Conservation (phyloP, 2,888 invertebrate species). For the Pheosia tremula region DNA sequence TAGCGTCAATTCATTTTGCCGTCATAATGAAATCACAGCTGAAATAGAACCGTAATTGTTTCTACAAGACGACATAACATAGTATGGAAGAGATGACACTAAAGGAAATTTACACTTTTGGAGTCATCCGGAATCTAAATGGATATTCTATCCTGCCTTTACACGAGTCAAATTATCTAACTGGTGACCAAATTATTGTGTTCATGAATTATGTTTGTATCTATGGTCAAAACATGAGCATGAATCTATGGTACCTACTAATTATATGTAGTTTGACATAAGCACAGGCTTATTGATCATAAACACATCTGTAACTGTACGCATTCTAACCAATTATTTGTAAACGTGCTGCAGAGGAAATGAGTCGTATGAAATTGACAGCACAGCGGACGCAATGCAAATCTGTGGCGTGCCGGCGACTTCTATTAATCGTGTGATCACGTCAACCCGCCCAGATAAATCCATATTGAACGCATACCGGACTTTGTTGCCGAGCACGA, state of each 20-base stretch:
- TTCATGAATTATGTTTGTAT: conserved; percentile 9
- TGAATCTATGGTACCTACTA: conserved; percentile 1
- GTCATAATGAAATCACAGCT: conserved; percentile 26
- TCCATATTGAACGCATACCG: conserved; percentile 45
- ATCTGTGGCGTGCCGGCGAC: conserved; percentile 66
- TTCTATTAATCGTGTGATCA: conserved; percentile 62
- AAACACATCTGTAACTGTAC: conserved; percentile 43
- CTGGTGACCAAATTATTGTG: conserved; percentile 19
- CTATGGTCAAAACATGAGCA: neutral
- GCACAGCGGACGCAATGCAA: conserved; percentile 70
- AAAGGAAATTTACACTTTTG: conserved; percentile 69
- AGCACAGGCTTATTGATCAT: conserved; percentile 43
- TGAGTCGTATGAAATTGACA: conserved; percentile 67
- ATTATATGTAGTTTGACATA: conserved; percentile 28
- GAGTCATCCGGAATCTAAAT: conserved; percentile 63
- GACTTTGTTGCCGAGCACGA: conserved; percentile 57
- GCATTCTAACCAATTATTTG: conserved; percentile 62
- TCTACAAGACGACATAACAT: conserved; percentile 20
- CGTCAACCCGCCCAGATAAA: conserved; percentile 51
- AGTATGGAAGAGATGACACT: conserved; percentile 34
- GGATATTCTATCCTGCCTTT: conserved; percentile 52
- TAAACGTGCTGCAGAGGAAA: conserved; percentile 61
- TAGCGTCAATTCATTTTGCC: conserved; percentile 32
- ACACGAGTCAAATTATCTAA: conserved; percentile 41
- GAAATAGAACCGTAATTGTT: conserved; percentile 21